Base-by-base conservation (phyloP, 2,797 vertebrate genomes). In the Parauchenoglanis punctatus region DNA sequence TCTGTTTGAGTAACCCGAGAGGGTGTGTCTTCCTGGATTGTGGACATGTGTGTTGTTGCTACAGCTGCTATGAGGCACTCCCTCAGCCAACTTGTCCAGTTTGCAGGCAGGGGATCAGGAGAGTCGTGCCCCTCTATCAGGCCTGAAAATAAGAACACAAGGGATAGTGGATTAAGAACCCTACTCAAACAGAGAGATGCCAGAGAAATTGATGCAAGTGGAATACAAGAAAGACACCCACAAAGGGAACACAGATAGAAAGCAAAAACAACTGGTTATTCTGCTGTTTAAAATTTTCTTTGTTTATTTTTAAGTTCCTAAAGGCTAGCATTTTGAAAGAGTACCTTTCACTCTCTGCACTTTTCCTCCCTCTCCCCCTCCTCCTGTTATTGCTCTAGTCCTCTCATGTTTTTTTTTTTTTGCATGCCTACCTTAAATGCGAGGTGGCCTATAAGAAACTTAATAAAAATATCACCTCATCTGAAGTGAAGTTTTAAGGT, bases 41-140 rank as follows among this genome's bases (percentile, higher is more conserved):
- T 0, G 97, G 97, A 58, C 97, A 98, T 15, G 95, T 97, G 40
- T 98, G 97, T 93, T 97, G 97, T 93, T 98, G 97, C 93, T 94
- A 95, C 87, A 90, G 72, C 78, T 98, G 97, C 93, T 97, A 95
- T 91, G 95, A 95, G 91, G 95, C 96, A 15, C 91, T 98, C 81
- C 96, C 95, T 2, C 89, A 89, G 5, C 93, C 85, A 10, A 89
- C 17, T 35, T 98, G 97, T 88, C 97, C 97, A 89, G 96, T 98
- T 72, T 98, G 97, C 90, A 95, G 97, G 72, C 95, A 96, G 46
- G 46, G 58, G 49, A 97, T 97, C 87, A 92, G 85, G 46, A 95
- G 97, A 0, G 95, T 97, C 49, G 94, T 98, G 65, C 96, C 97
- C 23, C 94, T 98, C n/a, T 97, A 95, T 89, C 95, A 96, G 31